Percentiles rank a stretch among this genome's conserved stretches.
phyloP scores from a whole-genome alignment of 2,888 invertebrate genomes.

The Platycnemis pennipes region DNA sequence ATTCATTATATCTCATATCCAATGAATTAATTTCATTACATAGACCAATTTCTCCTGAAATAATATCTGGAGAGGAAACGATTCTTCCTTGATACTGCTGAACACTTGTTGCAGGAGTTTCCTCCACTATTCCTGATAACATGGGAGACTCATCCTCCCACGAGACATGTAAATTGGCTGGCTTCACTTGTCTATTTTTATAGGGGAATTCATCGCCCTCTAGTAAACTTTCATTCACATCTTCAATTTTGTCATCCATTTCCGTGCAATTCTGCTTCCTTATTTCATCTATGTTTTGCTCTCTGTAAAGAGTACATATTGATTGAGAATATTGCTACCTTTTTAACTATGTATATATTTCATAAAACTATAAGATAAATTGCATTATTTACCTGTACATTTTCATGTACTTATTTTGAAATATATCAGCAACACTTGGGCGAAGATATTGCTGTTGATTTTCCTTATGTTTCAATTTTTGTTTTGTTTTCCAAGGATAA shows the following conservation, averaged over 20 bases:
- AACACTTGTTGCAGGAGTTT: background rate
- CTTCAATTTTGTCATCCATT: background rate
- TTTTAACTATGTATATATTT: background rate
- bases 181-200: background rate
- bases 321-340: background rate
- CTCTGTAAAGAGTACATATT: background rate
- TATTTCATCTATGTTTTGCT: background rate
- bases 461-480: background rate
- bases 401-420: background rate
- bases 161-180: background rate
- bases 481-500: conserved; percentile 23
- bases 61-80: background rate
- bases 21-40: background rate
- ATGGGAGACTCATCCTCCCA: conserved; percentile 8
- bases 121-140: background rate
- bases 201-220: conserved; percentile 5
- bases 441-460: background rate
- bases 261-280: background rate
- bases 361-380: background rate
- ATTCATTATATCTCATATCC: background rate
- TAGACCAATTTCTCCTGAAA: background rate
- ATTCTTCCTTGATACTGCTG: background rate
- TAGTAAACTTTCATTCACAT: background rate
- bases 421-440: conserved; percentile 4
- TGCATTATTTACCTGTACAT: background rate